Conservation (phyloP, 2,113 vertebrate species). For the Cololabis saira region DNA sequence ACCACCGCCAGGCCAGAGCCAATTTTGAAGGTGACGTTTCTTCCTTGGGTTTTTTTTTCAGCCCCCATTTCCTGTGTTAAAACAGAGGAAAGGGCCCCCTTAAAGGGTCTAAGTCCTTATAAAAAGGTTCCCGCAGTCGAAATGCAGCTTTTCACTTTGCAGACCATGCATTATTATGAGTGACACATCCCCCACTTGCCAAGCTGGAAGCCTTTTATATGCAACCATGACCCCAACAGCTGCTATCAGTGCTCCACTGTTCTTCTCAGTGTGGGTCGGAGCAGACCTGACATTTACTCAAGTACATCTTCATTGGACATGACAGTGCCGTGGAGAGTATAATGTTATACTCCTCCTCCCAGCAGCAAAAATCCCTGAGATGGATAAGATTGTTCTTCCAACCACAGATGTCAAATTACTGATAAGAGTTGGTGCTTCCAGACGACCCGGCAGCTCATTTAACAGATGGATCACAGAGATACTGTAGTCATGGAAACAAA, state of each 20-base stretch:
- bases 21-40: too few species aligned
- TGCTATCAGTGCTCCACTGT: conserved; percentile 26
- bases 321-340: conserved; percentile 54
- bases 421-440: conserved; percentile 20
- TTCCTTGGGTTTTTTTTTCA: too few species aligned
- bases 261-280: conserved; percentile 36
- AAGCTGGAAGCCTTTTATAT: conserved; percentile 56
- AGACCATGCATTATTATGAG: conserved; percentile 35
- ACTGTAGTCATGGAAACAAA: conserved; percentile 51
- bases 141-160: conserved; percentile 17
- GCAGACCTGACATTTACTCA: conserved; percentile 65
- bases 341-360: conserved; percentile 14
- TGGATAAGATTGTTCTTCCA: conserved; percentile 23
- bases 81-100: background rate
- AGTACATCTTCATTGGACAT: conserved; percentile 54
- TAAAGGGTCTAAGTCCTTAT: conserved; percentile 16
- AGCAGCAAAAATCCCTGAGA: conserved; percentile 27
- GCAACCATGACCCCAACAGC: conserved; percentile 40
- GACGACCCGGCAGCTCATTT: conserved; percentile 31
- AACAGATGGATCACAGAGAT: conserved; percentile 49
- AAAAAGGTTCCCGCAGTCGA: too few species aligned
- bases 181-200: conserved; percentile 33
- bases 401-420: conserved; percentile 21
- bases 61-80: background rate
- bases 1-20: too few species aligned